These are phyloP conservation scores for Scaptomyza montana DNA, from an alignment of 1,140 invertebrate genomes.

Conservation along the genomic window DNA sequence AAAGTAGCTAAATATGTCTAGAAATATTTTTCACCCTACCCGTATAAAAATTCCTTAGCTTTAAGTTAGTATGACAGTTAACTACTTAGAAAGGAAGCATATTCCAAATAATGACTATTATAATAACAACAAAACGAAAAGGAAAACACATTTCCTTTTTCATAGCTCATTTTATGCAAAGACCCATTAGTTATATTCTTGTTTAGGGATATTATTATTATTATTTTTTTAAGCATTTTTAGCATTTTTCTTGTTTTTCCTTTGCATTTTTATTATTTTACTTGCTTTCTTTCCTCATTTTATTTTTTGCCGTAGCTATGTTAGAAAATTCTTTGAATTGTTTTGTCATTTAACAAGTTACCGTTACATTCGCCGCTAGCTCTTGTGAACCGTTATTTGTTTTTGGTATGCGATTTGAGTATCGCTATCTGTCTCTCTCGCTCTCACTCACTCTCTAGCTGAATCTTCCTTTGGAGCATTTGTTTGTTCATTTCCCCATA, in stretches of 20 bases:
- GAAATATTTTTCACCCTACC: no score
- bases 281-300: neutral
- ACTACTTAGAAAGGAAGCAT: neutral
- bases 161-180: constrained; percentile 8
- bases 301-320: neutral
- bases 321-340: constrained; percentile 36
- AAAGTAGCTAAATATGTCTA: no score
- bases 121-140: neutral
- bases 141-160: constrained; percentile 18
- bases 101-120: constrained; percentile 7
- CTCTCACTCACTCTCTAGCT: constrained; percentile 9
- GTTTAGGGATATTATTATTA: neutral
- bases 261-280: constrained; percentile 8
- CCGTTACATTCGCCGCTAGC: constrained; percentile 52
- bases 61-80: neutral
- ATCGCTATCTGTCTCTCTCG: constrained; percentile 21
- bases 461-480: constrained; percentile 1
- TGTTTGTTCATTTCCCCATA: constrained; percentile 57
- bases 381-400: neutral
- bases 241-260: constrained; percentile 48
- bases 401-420: constrained; percentile 1
- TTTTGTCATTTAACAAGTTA: constrained; percentile 66
- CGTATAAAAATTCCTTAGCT: neutral
- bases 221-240: neutral
- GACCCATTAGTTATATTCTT: constrained; percentile 20